Percentiles rank a stretch among this genome's conserved stretches.
These are phyloP conservation scores for Schizopygopsis pylzovi DNA, from an alignment of 2,797 vertebrate species.

Conservation along the genomic window DNA sequence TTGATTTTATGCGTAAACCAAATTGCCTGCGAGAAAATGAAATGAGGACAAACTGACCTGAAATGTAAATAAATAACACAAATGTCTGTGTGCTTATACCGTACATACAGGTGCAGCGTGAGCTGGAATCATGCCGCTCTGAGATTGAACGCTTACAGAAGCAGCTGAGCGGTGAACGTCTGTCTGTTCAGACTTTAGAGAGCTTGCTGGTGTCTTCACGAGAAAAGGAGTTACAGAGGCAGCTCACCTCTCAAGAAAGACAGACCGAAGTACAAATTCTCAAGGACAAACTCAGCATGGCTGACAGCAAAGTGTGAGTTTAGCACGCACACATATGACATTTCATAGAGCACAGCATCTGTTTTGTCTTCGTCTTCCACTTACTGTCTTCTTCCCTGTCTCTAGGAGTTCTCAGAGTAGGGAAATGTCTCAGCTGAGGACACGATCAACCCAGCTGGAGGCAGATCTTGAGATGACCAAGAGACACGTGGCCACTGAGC, in stretches of 20 bases:
- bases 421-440: conserved; percentile 79
- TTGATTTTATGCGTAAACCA: background rate
- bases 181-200: conserved; percentile 77
- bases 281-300: conserved; percentile 77
- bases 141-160: conserved; percentile 79
- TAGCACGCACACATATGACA: background rate
- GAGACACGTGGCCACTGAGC: conserved; percentile 78
- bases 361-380: background rate
- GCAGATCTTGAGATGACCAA: conserved; percentile 78
- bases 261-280: conserved; percentile 79
- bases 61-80: background rate
- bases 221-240: conserved; percentile 76
- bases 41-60: background rate
- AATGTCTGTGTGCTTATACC: conserved; percentile 15
- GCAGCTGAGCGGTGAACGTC: conserved; percentile 79
- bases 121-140: conserved; percentile 72
- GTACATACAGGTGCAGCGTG: conserved; percentile 72
- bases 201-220: conserved; percentile 70
- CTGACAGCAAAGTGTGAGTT: conserved; percentile 79
- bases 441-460: conserved; percentile 74
- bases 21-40: no score
- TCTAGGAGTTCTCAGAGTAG: conserved; percentile 64
- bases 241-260: conserved; percentile 77
- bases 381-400: background rate
- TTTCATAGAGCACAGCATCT: background rate